A percentile compares a stretch with the other conserved stretches of the same genome.
Evolutionary conservation across 2,113 vertebrate genomes (phyloP).

Genomic region (Coryphaenoides rupestris): DNA sequence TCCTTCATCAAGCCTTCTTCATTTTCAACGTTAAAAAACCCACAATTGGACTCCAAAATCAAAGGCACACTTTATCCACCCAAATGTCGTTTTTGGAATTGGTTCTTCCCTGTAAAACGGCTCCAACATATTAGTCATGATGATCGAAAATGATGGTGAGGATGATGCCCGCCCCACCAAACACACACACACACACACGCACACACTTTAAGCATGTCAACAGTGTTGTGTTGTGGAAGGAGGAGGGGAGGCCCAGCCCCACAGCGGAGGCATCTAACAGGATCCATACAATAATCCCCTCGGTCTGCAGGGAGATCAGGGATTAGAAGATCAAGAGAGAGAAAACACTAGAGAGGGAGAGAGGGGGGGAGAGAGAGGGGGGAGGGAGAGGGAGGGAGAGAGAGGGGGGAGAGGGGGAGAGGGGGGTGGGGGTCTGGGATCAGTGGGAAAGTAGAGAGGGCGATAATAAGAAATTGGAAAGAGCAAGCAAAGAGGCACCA

Average conservation of each 20-base stretch:
- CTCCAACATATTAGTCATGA: no score
- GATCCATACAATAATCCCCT: slow-evolving; percentile 37
- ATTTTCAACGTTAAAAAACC: no score
- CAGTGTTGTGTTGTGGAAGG: slow-evolving; percentile 1
- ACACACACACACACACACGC: no score
- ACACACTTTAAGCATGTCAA: slow-evolving; percentile 3
- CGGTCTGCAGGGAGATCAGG: slow-evolving; percentile 35
- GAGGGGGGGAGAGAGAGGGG: not conserved
- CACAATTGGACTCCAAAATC: no score
- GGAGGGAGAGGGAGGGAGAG: not conserved
- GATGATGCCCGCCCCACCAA: no score
- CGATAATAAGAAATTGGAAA: not conserved
- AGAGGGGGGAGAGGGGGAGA: not conserved
- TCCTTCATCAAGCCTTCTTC: no score
- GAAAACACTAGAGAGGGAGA: not conserved
- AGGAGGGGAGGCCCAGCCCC: no score
- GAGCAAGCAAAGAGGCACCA: not conserved
- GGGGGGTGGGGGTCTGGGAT: not conserved
- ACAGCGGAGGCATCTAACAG: slow-evolving; percentile 17
- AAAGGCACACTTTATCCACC: no score
- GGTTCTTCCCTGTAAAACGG: no score
- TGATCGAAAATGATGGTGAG: no score
- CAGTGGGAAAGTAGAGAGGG: slow-evolving; percentile 3
- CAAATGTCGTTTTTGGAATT: no score
- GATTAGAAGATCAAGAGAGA: slow-evolving; percentile 1